Base-by-base conservation (phyloP, 2,888 invertebrate genomes). In the Thecocarcelia acutangulata region DNA sequence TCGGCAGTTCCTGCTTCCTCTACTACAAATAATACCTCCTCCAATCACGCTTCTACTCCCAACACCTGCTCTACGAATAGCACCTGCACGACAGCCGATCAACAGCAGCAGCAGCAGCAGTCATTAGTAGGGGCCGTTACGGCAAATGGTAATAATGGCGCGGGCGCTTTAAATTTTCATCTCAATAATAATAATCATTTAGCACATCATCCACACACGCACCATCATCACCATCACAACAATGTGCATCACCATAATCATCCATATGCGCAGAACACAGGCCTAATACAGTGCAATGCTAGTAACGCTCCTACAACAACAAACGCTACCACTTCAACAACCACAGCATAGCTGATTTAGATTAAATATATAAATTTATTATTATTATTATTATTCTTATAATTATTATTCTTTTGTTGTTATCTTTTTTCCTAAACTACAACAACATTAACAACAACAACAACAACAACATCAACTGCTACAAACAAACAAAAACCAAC, bases 201-300 rank as follows among this genome's bases (percentile, higher is more conserved):
- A 54, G 84, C 79, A 46, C 85, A 85, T 70, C 85, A 87, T 80
- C 86, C 87, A 19, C 87, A 86, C 44, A 85, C 85, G 61, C 85
- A 84, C 40, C 84, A 86, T 48, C 86, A 83, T 21, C 84, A 86
- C 58, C 78, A 81, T 77, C 84, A 83, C 46, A 87, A 86, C 56
- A 85, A 87, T 70, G 84, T 73, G 37, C 84, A 80, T 63, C 75
- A 73, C 46, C 72, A 69, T 28, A 68, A 72, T 75, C 83, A 86
- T 61, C 84, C 83, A 42, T 83, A 77, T 79, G 81, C 74, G 74
- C 86, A 86, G 84, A 88, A 89, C 84, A 89, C 88, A 82, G 89
- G 88, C 83, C 89, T 90, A 86, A 89, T 90, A 85, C 90, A 90
- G 87, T 90, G 90, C 88, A 90, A 90, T 89, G 90, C 86, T 84